Evolutionary conservation across 1,140 invertebrate genomes (phyloP), one percentile per base, ranked within the genome.

Genomic region (Hycleus cichorii): DNA sequence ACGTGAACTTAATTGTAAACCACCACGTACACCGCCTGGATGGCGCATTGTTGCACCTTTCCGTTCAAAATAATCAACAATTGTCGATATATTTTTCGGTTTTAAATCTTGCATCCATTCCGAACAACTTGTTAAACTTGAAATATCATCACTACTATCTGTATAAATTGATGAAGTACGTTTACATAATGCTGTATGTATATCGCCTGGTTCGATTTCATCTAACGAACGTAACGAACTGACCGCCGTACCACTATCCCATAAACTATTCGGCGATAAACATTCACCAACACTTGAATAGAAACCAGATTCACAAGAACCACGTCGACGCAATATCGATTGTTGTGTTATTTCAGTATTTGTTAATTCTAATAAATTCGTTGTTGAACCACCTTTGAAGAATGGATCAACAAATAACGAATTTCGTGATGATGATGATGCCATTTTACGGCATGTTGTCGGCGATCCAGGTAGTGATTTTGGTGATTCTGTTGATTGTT

Each of bases 281-380:
- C 72, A 74, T 56, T 74, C 66, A 64, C 77, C 61, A 54, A 77
- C 64, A 77, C 80, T 89, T 26, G 89, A 91, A 77, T 90, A 93
- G 66, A 93, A 92, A 1, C 91, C 91, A 32, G 88, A 90, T 72
- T 93, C 91, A 66, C 90, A 91, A 6, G 89, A 92, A n/a, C 89
- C 89, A 39, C 89, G 78, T 8, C 90, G 77, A 45, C 81, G 77
- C 2, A 84, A 71, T 50, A 76, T 75, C 2, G 61, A 69, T 32
- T 58, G 52, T 4, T 62, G 59, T 6, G 64, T 57, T 48, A 58
- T 49, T 49, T 74, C 69, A 40, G 62, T 49, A 12, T 49, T 58
- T 10, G 62, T 63, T 25, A 70, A 57, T 46, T 74, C 72, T 2
- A 68, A 71, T 12, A 76, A 57, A 53, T 75, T 73, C 11, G 72